These are phyloP conservation scores for Trematomus bernacchii DNA, from an alignment of 2,797 vertebrate genomes.

Conservation along the genomic window DNA sequence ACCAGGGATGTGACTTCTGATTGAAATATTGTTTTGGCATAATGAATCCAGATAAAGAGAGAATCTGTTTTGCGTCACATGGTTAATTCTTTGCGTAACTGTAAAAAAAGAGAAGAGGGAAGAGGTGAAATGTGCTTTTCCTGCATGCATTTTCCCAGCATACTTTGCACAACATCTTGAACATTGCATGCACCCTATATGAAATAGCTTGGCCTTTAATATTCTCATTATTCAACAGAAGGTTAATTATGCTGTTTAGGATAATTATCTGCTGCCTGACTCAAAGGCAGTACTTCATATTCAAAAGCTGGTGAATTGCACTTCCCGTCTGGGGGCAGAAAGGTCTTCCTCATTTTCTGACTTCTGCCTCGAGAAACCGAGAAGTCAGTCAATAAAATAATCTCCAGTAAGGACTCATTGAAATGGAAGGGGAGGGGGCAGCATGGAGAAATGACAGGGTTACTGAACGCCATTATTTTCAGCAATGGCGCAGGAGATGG, in stretches of 20 bases:
- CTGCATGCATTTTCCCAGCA: background rate
- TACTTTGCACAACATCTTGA: background rate
- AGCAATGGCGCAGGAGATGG: constrained; percentile 41
- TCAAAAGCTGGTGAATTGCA: constrained; percentile 29
- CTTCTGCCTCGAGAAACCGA: constrained; percentile 7
- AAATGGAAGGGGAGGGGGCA: background rate
- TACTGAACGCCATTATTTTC: constrained; percentile 28
- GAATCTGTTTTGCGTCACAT: background rate
- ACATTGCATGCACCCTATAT: background rate
- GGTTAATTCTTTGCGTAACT: background rate
- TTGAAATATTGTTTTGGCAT: background rate
- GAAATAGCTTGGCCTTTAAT: background rate
- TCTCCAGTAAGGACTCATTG: background rate
- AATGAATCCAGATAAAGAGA: background rate
- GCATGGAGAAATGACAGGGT: background rate
- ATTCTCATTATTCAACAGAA: background rate
- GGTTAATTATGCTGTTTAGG: background rate
- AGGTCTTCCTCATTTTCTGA: constrained; percentile 20
- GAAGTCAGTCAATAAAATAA: constrained; percentile 26
- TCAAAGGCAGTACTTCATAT: constrained; percentile 17
- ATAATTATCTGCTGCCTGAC: constrained; percentile 3
- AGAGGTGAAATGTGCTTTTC: background rate
- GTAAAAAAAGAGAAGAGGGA: background rate
- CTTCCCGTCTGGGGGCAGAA: constrained; percentile 28
- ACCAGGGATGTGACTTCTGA: background rate